Percentiles rank a stretch among this genome's conserved stretches.
Conservation (phyloP, 37 sponge, comb jelly and placozoan species). For the Axinella damicornis region DNA sequence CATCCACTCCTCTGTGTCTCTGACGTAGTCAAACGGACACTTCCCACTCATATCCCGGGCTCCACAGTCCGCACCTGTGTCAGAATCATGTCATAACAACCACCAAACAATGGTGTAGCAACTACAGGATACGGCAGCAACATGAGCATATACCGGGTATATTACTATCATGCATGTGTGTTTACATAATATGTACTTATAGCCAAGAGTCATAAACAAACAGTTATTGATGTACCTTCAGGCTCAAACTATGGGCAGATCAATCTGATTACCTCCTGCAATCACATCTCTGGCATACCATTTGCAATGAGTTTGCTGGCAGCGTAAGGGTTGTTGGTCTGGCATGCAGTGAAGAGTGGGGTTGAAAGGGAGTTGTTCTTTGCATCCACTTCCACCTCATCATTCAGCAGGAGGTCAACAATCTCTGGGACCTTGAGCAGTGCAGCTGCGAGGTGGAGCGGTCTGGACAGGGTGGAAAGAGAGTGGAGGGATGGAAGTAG, state of each 20-base stretch:
- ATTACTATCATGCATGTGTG: not conserved
- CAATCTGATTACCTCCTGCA: too few relatives aligned
- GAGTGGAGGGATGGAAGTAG: not conserved
- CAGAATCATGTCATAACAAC: too few relatives aligned
- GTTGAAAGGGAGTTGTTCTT: constrained; percentile 51
- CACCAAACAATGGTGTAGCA: not conserved
- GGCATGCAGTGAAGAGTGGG: constrained; percentile 79
- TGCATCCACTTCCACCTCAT: constrained; percentile 64
- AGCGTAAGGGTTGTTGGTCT: constrained; percentile 69
- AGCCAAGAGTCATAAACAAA: too few relatives aligned
- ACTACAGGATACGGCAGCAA: too few relatives aligned
- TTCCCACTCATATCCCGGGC: constrained; percentile 31
- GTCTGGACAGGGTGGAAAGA: too few relatives aligned
- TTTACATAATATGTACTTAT: too few relatives aligned
- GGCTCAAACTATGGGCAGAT: too few relatives aligned
- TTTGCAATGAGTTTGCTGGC: constrained; percentile 69
- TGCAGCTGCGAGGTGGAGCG: constrained; percentile 41
- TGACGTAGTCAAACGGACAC: constrained; percentile 75
- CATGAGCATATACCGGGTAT: not conserved
- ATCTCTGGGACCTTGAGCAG: constrained; percentile 38
- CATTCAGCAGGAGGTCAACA: constrained; percentile 37
- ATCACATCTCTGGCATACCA: constrained; percentile 18
- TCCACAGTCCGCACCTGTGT: constrained; percentile 44
- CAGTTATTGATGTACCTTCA: too few relatives aligned
- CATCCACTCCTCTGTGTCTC: constrained; percentile 85